phyloP scores from a whole-genome alignment of 2,113 vertebrate species.

The Chaetorhynchus papuensis region DNA sequence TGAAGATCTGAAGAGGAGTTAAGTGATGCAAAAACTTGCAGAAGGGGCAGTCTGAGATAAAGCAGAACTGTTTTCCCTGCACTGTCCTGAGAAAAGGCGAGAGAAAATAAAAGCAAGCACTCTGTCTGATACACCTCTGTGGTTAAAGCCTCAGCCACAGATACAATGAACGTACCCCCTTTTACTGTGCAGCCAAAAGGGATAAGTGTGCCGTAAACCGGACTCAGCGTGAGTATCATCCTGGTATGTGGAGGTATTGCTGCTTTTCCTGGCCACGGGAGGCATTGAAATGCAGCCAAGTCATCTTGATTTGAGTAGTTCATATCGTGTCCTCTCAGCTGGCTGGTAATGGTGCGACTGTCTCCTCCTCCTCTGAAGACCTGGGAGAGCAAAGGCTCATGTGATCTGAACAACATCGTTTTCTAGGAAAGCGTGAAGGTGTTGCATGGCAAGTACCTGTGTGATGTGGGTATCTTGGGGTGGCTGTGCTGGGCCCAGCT shows the following conservation, averaged over 20 bases:
- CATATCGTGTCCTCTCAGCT: background rate
- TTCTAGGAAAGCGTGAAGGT: background rate
- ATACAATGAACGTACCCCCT: rapidly evolving
- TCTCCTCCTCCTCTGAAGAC: background rate
- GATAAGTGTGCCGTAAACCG: background rate
- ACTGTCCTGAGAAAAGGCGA: background rate
- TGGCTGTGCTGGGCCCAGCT: background rate
- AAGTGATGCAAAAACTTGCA: background rate
- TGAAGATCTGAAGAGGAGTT: background rate
- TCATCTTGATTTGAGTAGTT: background rate
- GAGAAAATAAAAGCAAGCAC: background rate
- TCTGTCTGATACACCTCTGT: rapidly evolving
- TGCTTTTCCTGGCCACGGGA: rapidly evolving
- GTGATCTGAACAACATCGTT: background rate
- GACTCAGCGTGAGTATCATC: background rate
- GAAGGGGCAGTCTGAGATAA: background rate
- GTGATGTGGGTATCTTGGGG: rapidly evolving
- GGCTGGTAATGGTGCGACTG: background rate
- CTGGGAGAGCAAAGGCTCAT: rapidly evolving
- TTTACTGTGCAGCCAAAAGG: background rate
- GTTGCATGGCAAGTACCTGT: background rate
- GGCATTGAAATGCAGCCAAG: background rate
- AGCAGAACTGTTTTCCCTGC: background rate
- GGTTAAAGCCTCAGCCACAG: background rate
- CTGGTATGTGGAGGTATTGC: background rate